These are phyloP conservation scores for Cydia splendana DNA, from an alignment of 1,140 invertebrate genomes.

Conservation along the genomic window DNA sequence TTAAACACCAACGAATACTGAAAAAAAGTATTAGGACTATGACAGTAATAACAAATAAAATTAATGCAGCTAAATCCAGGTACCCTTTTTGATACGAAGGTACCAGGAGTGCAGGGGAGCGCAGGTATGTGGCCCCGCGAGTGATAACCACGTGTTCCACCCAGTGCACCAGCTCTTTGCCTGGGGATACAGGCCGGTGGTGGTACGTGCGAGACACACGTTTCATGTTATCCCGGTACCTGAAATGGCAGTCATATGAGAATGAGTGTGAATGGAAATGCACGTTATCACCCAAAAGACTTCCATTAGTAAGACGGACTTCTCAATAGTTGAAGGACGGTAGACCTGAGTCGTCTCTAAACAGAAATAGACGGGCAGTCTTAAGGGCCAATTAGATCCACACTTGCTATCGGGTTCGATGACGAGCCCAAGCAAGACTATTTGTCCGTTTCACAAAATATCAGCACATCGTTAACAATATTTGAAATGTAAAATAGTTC, in stretches of 20 bases:
- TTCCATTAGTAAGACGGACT: too few species aligned
- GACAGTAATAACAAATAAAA: not conserved
- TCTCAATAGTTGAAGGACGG: too few species aligned
- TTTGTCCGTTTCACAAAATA: too few species aligned
- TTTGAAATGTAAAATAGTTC: too few species aligned
- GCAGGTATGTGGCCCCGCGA: conserved; percentile 44
- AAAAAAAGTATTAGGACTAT: conserved; percentile 12
- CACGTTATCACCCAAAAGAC: not conserved
- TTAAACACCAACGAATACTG: conserved; percentile 26
- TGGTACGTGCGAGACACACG: conserved; percentile 68
- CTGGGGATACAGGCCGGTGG: conserved; percentile 59
- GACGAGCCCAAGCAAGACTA: too few species aligned
- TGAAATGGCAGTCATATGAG: not conserved
- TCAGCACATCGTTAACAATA: too few species aligned
- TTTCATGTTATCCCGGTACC: conserved; percentile 44
- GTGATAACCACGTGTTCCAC: conserved; percentile 63
- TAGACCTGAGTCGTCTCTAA: too few species aligned
- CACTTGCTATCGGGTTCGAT: too few species aligned
- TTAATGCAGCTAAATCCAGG: conserved; percentile 35
- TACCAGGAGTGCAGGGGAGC: conserved; percentile 42
- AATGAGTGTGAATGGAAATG: not conserved
- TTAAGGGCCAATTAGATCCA: too few species aligned
- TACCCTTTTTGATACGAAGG: conserved; percentile 43
- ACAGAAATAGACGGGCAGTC: too few species aligned
- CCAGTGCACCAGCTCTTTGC: conserved; percentile 65